phyloP scores from a whole-genome alignment of 2,797 vertebrate genomes.

The Enteromius anoplus region DNA sequence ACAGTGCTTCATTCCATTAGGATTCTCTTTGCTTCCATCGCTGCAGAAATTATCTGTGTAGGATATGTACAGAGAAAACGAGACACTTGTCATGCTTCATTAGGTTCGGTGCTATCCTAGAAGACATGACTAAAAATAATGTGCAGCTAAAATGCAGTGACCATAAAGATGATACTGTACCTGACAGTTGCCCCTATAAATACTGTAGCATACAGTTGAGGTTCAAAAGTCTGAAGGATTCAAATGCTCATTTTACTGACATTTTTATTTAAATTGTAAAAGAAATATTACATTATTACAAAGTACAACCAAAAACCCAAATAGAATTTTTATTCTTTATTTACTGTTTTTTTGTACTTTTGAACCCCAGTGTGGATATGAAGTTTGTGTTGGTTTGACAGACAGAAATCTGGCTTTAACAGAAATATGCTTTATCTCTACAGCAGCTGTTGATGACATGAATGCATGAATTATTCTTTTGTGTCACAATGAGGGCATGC shows the following conservation, averaged over 20 bases:
- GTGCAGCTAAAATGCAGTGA: slow-evolving; percentile 35
- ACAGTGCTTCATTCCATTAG: slow-evolving; percentile 64
- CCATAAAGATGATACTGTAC: background rate
- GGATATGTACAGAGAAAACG: slow-evolving; percentile 2
- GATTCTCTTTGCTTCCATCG: slow-evolving; percentile 44
- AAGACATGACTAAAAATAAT: slow-evolving; percentile 39
- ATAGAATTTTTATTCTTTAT: too few species aligned
- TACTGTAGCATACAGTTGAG: background rate
- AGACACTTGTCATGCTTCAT: slow-evolving; percentile 12
- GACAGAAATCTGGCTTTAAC: slow-evolving; percentile 16
- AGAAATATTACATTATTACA: background rate
- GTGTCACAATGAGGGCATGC: slow-evolving; percentile 44
- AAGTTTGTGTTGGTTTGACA: slow-evolving; percentile 14
- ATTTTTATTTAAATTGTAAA: background rate
- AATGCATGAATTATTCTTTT: slow-evolving; percentile 34
- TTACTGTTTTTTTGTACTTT: background rate
- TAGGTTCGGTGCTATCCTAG: slow-evolving; percentile 32
- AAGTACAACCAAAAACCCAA: background rate
- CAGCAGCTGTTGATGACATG: slow-evolving; percentile 39
- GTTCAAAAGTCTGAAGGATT: background rate
- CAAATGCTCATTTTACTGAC: background rate
- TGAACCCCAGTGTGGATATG: background rate
- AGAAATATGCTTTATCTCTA: slow-evolving; percentile 39
- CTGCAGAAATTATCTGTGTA: slow-evolving; percentile 15
- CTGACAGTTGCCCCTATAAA: background rate